Evolutionary conservation across 2,797 vertebrate species (phyloP).

Genomic region (Cirrhinus mrigala): DNA sequence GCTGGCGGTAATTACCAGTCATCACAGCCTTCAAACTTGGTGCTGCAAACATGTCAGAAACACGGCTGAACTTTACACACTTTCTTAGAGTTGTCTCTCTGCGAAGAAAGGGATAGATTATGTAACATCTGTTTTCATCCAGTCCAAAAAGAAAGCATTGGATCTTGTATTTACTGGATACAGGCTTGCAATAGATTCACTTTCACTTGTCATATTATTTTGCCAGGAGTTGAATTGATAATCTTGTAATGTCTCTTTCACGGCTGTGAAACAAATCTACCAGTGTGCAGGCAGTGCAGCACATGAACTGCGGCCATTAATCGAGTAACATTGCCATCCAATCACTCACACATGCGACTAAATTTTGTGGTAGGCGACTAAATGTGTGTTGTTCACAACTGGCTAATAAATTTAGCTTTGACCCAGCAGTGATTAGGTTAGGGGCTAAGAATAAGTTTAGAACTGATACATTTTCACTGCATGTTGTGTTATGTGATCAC

Average conservation of each 20-base stretch:
- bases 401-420: not conserved
- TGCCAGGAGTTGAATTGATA: not conserved
- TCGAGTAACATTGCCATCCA: not conserved
- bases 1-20: constrained; percentile 89
- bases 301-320: not conserved
- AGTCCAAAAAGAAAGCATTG: not conserved
- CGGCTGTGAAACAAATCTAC: not conserved
- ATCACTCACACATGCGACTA: not conserved
- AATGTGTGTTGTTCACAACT: not conserved
- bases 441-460: not conserved
- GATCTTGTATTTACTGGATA: not conserved
- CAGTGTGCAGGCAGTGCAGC: not conserved
- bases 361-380: not conserved
- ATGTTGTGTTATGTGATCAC: not conserved
- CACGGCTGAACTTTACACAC: constrained; percentile 20
- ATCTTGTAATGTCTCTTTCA: not conserved
- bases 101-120: not conserved
- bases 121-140: constrained; percentile 16
- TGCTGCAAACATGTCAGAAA: constrained; percentile 48
- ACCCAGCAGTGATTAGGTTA: constrained; percentile 6
- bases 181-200: not conserved
- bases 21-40: constrained; percentile 87
- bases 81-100: constrained; percentile 10
- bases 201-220: constrained; percentile 26
- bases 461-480: not conserved